A percentile compares a stretch with the other conserved stretches of the same genome.
Evolutionary conservation across 2,113 vertebrate species (phyloP).

Genomic region (Zingel zingel): DNA sequence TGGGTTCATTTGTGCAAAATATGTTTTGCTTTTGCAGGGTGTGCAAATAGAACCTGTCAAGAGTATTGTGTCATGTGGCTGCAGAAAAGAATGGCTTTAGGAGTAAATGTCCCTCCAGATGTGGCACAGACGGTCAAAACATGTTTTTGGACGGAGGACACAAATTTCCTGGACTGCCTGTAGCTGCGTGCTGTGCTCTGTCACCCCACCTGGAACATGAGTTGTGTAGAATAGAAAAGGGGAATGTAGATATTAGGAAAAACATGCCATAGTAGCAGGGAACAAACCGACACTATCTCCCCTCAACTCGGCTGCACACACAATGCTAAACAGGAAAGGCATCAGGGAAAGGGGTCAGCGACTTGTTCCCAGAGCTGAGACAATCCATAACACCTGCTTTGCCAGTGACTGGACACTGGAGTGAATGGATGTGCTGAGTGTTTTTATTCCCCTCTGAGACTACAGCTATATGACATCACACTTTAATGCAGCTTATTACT

Average conservation of each 20-base stretch:
- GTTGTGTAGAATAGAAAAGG: constrained; percentile 62
- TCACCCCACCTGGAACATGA: constrained; percentile 79
- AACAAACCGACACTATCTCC: constrained; percentile 68
- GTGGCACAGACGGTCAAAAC: constrained; percentile 85
- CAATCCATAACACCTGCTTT: constrained; percentile 78
- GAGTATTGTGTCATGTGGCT: constrained; percentile 74
- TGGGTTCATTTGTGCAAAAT: constrained; percentile 77
- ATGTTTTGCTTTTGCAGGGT: constrained; percentile 79
- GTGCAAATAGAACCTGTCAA: constrained; percentile 77
- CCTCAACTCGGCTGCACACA: constrained; percentile 48
- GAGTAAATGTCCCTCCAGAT: constrained; percentile 85
- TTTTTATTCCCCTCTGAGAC: constrained; percentile 43
- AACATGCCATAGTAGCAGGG: constrained; percentile 75
- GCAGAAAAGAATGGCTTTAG: constrained; percentile 77
- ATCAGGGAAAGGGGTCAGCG: constrained; percentile 79
- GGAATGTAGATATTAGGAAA: constrained; percentile 68
- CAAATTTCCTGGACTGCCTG: constrained; percentile 83
- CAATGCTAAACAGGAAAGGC: constrained; percentile 83
- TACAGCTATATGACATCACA: constrained; percentile 32
- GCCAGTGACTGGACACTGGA: constrained; percentile 45
- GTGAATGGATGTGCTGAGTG: constrained; percentile 43
- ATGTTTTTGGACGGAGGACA: constrained; percentile 85
- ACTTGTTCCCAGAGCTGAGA: constrained; percentile 78
- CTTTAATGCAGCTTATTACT: constrained; percentile 40
- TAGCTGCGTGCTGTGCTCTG: constrained; percentile 63